Percentiles rank a stretch among this genome's conserved stretches.
phyloP scores from a whole-genome alignment of 2,888 invertebrate genomes.

The Hypselothyrea guttata region DNA sequence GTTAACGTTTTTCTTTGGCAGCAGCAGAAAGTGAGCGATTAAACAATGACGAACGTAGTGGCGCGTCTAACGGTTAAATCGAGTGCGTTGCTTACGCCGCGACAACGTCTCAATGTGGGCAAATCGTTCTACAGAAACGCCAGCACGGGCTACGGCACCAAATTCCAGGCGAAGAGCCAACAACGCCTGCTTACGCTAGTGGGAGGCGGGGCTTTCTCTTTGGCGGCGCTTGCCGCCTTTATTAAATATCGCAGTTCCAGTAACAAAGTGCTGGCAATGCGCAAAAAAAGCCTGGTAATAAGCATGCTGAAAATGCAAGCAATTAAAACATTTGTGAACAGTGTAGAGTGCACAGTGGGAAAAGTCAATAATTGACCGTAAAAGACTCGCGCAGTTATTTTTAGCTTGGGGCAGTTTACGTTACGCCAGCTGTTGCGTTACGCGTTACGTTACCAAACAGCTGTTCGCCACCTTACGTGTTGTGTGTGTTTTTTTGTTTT shows the following conservation, averaged over 20 bases:
- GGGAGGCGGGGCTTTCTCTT: slow-evolving; percentile 53
- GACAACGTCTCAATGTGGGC: slow-evolving; percentile 20
- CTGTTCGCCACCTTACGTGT: slow-evolving; percentile 27
- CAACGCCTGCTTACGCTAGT: slow-evolving; percentile 36
- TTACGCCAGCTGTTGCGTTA: slow-evolving; percentile 45
- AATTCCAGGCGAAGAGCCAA: slow-evolving; percentile 25
- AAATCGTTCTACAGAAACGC: slow-evolving; percentile 33
- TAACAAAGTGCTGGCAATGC: slow-evolving; percentile 51
- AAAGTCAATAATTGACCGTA: slow-evolving; percentile 68
- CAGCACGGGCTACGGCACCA: slow-evolving; percentile 14
- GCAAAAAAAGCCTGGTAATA: slow-evolving; percentile 61
- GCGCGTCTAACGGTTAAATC: slow-evolving; percentile 49
- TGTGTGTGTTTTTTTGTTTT: slow-evolving; percentile 35
- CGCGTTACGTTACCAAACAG: too few species aligned
- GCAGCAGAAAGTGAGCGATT: slow-evolving; percentile 11
- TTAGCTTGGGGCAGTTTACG: slow-evolving; percentile 69
- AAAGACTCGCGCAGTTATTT: slow-evolving; percentile 76
- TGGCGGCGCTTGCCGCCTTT: slow-evolving; percentile 50
- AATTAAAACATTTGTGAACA: neutral
- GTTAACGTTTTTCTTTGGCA: slow-evolving; percentile 33
- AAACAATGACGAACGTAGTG: slow-evolving; percentile 55
- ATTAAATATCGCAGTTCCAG: slow-evolving; percentile 45
- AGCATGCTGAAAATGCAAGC: neutral
- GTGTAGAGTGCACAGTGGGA: slow-evolving; percentile 19
- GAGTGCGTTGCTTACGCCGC: slow-evolving; percentile 40